Evolutionary conservation across 2,888 invertebrate species (phyloP), one percentile per base, ranked within the genome.

Genomic region (Athripsodes cinereus): DNA sequence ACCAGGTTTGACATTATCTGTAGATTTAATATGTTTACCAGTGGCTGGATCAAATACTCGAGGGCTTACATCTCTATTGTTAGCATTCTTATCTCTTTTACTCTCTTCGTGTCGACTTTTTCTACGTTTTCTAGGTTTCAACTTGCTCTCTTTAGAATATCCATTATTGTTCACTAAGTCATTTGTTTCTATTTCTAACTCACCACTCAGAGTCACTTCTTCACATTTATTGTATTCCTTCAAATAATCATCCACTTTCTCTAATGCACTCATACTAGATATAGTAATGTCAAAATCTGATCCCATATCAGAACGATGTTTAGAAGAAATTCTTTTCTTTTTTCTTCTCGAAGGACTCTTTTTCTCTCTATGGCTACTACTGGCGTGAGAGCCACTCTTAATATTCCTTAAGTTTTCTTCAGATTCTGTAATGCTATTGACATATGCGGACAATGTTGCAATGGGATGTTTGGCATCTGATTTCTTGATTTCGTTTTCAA

Each of bases 211-310:
- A 2, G 78, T 79, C 0, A 78, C 74, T 3, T 75, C 75, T 68
- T 79, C 78, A 63, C 78, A 78, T 65, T 74, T 77, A 51, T 79
- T 78, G 62, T 79, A 79, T 61, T 79, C 78, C 67, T 77, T 78
- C 26, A 79, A 67, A 53, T 79, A 79, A 60, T 79, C 79, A 61
- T 79, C 79, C 47, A 79, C 79, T 69, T 70, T 77, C 67, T 79
- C 79, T 61, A 79, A 69, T 58, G 79, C 79, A 70, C 78, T 78
- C 22, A 79, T 71, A 69, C 79, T 79, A 21, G 78, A 79, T 0
- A 76, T 76, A 1, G 79, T 78, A 55, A 78, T 69, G 61, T 79
- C 79, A 71, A 79, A 79, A 62, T 79, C 79, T 66, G 61, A 61
- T 8, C 77, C 74, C 44, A 76, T 67, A 59, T 79, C 77, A 59